A percentile compares a stretch with the other conserved stretches of the same genome.
Evolutionary conservation across 2,113 vertebrate genomes (phyloP).

Genomic region (Erythrocercus mccallii): DNA sequence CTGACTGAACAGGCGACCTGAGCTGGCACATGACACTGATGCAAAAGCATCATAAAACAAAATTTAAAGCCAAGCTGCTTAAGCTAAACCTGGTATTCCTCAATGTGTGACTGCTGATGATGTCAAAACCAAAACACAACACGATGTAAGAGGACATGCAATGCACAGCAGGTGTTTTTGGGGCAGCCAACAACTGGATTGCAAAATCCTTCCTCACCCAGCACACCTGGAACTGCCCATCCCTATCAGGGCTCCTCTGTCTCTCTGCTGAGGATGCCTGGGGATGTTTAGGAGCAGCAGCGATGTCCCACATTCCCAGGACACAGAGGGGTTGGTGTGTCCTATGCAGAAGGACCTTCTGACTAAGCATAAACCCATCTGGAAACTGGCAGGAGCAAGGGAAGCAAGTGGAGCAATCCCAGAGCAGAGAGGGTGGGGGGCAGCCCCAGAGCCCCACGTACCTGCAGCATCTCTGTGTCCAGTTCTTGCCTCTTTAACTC

Average conservation of each 20-base stretch:
- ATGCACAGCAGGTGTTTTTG: neutral
- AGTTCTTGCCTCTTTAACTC: conserved; percentile 94
- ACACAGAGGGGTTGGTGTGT: neutral
- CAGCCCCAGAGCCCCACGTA: conserved; percentile 76
- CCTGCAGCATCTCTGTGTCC: conserved; percentile 94
- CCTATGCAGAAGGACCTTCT: neutral
- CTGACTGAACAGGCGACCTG: neutral
- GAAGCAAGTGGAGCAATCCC: neutral
- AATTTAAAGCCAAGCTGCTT: neutral
- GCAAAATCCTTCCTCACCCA: neutral
- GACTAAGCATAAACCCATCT: neutral
- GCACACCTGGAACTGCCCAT: neutral
- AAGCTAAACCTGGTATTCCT: neutral
- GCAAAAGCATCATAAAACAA: neutral
- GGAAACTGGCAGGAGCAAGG: neutral
- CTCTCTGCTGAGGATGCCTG: neutral
- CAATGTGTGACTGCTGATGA: neutral
- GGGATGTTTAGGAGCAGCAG: neutral
- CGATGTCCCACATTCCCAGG: neutral
- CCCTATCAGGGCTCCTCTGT: neutral
- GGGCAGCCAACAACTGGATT: neutral
- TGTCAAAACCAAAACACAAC: neutral
- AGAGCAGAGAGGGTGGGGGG: neutral
- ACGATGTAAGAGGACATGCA: neutral
- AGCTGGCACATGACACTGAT: neutral